These are phyloP conservation scores for Ceratina japonica DNA, from an alignment of 1,140 invertebrate species.

Conservation along the genomic window DNA sequence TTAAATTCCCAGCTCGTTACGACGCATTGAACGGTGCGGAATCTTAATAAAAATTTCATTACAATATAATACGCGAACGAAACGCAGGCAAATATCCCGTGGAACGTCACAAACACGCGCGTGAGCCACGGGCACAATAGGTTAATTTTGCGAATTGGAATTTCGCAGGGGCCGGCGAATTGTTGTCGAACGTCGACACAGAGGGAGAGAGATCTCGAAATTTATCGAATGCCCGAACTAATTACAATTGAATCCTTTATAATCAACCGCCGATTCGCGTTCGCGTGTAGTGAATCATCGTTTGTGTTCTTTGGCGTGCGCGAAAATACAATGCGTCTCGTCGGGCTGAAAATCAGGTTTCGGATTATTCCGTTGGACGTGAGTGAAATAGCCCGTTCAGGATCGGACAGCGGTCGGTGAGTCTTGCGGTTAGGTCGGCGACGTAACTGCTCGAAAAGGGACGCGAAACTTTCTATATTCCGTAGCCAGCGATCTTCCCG, in stretches of 20 bases:
- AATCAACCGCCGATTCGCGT: not conserved
- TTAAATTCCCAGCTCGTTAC: not conserved
- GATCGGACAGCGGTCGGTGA: constrained; percentile 1
- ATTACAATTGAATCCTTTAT: constrained; percentile 25
- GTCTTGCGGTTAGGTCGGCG: not conserved
- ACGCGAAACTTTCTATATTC: not conserved
- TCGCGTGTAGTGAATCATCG: not conserved
- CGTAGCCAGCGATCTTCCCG: constrained; percentile 1
- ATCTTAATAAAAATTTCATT: no score
- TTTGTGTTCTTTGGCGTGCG: not conserved
- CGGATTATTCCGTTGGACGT: not conserved
- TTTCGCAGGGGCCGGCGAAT: not conserved
- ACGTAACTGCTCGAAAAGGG: not conserved
- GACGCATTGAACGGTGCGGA: no score
- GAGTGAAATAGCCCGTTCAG: not conserved
- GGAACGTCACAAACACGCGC: not conserved
- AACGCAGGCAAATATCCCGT: constrained; percentile 4
- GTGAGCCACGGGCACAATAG: not conserved
- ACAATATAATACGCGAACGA: not conserved
- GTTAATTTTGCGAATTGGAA: constrained; percentile 21
- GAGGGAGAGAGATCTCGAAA: not conserved
- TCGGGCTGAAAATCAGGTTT: no score
- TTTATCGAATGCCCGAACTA: not conserved
- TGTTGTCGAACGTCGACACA: not conserved
- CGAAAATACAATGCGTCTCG: not conserved